phyloP scores from a whole-genome alignment of 2,113 vertebrate genomes.

The Takifugu bimaculatus region DNA sequence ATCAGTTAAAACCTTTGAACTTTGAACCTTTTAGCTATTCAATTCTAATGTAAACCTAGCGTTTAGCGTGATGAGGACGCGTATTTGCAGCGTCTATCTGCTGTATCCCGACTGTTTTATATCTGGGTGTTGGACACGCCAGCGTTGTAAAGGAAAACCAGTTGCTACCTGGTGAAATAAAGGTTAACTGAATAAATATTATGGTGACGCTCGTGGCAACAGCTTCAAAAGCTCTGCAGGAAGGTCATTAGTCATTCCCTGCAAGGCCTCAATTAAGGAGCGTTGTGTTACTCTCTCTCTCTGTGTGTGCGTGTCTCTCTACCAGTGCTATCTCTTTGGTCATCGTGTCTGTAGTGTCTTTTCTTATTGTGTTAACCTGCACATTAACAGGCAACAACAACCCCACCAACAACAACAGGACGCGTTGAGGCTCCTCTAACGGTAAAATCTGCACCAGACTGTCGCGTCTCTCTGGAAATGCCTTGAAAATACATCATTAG shows the following conservation, averaged over 20 bases:
- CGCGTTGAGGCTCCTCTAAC: conserved; percentile 1
- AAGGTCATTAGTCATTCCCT: conserved; percentile 74
- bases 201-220: conserved; percentile 65
- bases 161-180: no score
- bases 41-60: no score
- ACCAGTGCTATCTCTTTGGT: conserved; percentile 57
- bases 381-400: conserved; percentile 38
- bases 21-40: no score
- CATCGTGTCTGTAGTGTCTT: conserved; percentile 61
- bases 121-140: no score
- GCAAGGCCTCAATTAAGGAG: conserved; percentile 74
- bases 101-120: no score
- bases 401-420: conserved; percentile 19
- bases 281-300: conserved; percentile 51
- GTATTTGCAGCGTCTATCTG: no score
- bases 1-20: no score
- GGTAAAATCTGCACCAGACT: conserved; percentile 19
- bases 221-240: conserved; percentile 64
- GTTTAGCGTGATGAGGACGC: no score
- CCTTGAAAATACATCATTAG: conserved; percentile 22
- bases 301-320: conserved; percentile 17
- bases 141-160: no score
- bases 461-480: conserved; percentile 7
- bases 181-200: conserved; percentile 40
- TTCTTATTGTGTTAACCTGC: conserved; percentile 60